Evolutionary conservation across 2,797 vertebrate genomes (phyloP), one percentile per base, ranked within the genome.

Genomic region (Anabas testudineus): DNA sequence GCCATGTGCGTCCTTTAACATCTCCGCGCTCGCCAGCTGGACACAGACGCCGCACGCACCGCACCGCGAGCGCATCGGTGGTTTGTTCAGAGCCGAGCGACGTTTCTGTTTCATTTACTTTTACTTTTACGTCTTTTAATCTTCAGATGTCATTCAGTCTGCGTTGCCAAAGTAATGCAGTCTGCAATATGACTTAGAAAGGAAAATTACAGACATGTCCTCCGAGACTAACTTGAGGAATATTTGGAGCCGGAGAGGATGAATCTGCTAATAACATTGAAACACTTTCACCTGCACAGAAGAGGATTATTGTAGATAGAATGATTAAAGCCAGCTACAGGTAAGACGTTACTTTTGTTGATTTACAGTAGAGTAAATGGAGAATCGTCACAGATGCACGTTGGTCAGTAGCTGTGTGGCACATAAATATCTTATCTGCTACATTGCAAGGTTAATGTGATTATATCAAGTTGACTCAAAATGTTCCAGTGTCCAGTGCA

Each of bases 1-100:
- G 45, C 16, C 32, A 9, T 26, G 63, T 2, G 79, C 45, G 74
- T 61, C 75, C 67, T 66, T 66, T 21, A 56, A 73, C 79, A 47
- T 48, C 63, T 22, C 48, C 15, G 78, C 68, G 70, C 67, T 49
- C 81, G 70, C 67, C 21, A 22, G 48, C 68, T 30, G 72, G 78
- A 85, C 52, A 63, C 85, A 67, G 71, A 69, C 65, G 5, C 41
- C 0, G 72, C 65, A 77, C 80, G 80, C 88, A 28, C 26, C 70
- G 9, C 65, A 4, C 43, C 66, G 15, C 30, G 34, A 60, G 71
- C 76, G 71, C 78, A 16, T 43, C 45, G 30, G 36, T 47, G 61
- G 56, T 8, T 8, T 2, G n/a, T 12, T 8, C 43, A 4, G 19
- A 56, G 65, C 22, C 19, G 19, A 34, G 52, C 39, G 28, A 16